Conservation (phyloP, 2,888 invertebrate species). For the Apodemia duryi region DNA sequence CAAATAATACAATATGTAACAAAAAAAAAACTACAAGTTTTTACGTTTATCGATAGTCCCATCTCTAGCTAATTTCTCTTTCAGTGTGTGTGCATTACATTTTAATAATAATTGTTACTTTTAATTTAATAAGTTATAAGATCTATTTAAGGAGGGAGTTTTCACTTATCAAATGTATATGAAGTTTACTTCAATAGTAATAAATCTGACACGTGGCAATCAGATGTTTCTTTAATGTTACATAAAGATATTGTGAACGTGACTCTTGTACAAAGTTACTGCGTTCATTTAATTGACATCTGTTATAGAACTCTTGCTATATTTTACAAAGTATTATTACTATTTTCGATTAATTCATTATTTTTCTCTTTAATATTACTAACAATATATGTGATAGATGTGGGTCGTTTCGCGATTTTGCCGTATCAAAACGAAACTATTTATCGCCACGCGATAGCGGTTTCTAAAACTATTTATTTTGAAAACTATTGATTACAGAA, state of each 20-base stretch:
- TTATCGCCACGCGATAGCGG: too few species aligned
- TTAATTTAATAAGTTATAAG: conserved; percentile 1
- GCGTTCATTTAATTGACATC: not conserved
- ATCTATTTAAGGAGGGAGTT: not conserved
- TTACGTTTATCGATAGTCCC: not conserved
- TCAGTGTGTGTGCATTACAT: not conserved
- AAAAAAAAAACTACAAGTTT: not conserved
- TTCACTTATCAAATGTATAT: not conserved
- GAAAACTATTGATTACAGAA: too few species aligned
- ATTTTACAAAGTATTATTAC: too few species aligned
- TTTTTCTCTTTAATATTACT: too few species aligned
- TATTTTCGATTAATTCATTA: too few species aligned
- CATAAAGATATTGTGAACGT: conserved; percentile 2
- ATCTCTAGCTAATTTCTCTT: not conserved
- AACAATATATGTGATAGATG: too few species aligned
- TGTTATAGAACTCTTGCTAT: too few species aligned
- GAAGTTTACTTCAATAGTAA: not conserved
- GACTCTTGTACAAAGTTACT: conserved; percentile 5
- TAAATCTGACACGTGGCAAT: not conserved
- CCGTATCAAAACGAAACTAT: too few species aligned
- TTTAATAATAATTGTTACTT: conserved; percentile 4
- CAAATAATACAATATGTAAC: not conserved
- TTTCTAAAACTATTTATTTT: too few species aligned
- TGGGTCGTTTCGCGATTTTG: too few species aligned
- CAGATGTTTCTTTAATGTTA: not conserved